A percentile compares a stretch with the other conserved stretches of the same genome.
Evolutionary conservation across 2,888 invertebrate species (phyloP).

Genomic region (Leucophora obtusa): DNA sequence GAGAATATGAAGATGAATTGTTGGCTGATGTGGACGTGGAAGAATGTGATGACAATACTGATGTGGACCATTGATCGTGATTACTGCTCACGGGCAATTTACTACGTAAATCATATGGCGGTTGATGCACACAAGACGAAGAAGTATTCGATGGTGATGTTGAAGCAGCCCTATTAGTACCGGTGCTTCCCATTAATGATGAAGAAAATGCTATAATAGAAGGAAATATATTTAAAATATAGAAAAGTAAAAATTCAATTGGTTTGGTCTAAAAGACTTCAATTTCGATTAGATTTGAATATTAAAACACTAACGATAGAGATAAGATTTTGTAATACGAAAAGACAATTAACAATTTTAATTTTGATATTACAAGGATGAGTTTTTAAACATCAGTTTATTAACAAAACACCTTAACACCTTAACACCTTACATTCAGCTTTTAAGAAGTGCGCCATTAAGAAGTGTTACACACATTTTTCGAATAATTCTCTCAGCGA

Average conservation of each 20-base stretch:
- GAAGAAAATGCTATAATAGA: constrained; percentile 53
- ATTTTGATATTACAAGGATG: no score
- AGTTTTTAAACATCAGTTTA: no score
- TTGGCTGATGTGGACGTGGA: constrained; percentile 69
- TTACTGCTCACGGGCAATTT: constrained; percentile 81
- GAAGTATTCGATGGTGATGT: constrained; percentile 65
- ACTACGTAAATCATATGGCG: constrained; percentile 92
- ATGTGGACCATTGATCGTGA: constrained; percentile 76
- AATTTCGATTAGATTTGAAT: no score
- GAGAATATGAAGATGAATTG: constrained; percentile 78
- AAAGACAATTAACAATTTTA: no score
- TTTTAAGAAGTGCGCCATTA: no score
- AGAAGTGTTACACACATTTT: no score
- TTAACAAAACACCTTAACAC: no score
- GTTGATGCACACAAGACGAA: constrained; percentile 83
- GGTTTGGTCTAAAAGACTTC: no score
- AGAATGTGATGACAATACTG: constrained; percentile 79
- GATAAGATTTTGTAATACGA: no score
- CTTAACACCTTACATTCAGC: no score
- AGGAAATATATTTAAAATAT: constrained; percentile 3
- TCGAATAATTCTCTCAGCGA: no score
- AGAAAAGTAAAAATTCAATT: neutral
- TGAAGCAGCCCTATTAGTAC: constrained; percentile 51
- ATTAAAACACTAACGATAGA: no score
- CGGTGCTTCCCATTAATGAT: constrained; percentile 13